Evolutionary conservation across 2,888 invertebrate genomes (phyloP).

Genomic region (Scaptomyza caliginosa): DNA sequence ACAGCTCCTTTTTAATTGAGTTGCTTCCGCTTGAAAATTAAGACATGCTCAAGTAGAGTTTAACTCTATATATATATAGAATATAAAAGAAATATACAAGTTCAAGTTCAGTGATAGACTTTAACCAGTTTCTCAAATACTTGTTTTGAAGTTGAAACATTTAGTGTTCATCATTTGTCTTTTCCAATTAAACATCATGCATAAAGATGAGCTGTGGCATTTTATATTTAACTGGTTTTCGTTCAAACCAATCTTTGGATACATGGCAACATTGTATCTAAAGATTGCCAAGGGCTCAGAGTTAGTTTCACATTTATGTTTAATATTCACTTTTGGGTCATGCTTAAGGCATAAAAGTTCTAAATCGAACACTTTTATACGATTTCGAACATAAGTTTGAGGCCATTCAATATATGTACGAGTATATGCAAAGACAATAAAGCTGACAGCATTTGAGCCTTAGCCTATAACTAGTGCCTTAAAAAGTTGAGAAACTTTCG

Average conservation of each 20-base stretch:
- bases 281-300: background rate
- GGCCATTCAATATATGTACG: slow-evolving; percentile 3
- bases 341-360: background rate
- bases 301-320: background rate
- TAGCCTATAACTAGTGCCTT: background rate
- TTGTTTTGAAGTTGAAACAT: background rate
- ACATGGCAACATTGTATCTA: background rate
- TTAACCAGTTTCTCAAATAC: slow-evolving; percentile 2
- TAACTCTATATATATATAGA: background rate
- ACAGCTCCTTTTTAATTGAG: background rate
- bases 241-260: background rate
- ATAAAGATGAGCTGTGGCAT: slow-evolving; percentile 15
- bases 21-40: background rate
- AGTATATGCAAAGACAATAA: background rate
- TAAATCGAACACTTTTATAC: background rate
- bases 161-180: background rate
- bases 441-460: slow-evolving; percentile 1
- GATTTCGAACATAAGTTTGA: slow-evolving; percentile 3
- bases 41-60: background rate
- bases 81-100: background rate
- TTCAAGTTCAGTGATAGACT: background rate
- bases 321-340: background rate
- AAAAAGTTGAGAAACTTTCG: slow-evolving; percentile 21
- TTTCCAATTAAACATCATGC: slow-evolving; percentile 3
- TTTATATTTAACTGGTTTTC: slow-evolving; percentile 13